A percentile compares a stretch with the other conserved stretches of the same genome.
These are phyloP conservation scores for Wiebesia pumilae DNA, from an alignment of 1,140 invertebrate species.

Conservation along the genomic window DNA sequence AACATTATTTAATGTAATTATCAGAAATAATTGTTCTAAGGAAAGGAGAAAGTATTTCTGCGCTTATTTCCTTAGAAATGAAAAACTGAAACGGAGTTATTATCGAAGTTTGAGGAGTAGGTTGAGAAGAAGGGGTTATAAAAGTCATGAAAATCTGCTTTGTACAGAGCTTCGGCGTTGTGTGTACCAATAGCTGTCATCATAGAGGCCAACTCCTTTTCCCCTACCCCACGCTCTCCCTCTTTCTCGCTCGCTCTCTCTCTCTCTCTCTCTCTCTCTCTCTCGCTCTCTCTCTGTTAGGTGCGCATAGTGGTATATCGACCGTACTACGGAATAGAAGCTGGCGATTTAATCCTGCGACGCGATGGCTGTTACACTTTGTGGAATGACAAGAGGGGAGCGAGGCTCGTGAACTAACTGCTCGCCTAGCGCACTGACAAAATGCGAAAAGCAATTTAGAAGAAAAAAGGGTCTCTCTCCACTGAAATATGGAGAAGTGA, in stretches of 20 bases:
- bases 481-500: too few species aligned
- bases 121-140: not conserved
- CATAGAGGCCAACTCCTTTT: not conserved
- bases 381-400: constrained; percentile 8
- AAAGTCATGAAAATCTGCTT: constrained; percentile 20
- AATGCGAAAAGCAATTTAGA: too few species aligned
- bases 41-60: too few species aligned
- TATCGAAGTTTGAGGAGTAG: not conserved
- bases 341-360: constrained; percentile 16
- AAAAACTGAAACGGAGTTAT: not conserved
- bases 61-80: too few species aligned
- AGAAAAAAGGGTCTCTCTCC: too few species aligned
- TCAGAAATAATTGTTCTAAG: too few species aligned
- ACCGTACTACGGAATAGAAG: constrained; percentile 5
- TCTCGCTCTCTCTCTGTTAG: not conserved
- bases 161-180: not conserved
- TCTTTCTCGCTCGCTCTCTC: not conserved
- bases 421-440: not conserved
- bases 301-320: not conserved
- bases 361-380: constrained; percentile 7
- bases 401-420: not conserved
- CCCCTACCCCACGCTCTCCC: not conserved
- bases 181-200: constrained; percentile 16
- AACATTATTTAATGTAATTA: too few species aligned
- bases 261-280: constrained; percentile 9